Base-by-base conservation (phyloP, 2,113 vertebrate species). In the Otus sunia region DNA sequence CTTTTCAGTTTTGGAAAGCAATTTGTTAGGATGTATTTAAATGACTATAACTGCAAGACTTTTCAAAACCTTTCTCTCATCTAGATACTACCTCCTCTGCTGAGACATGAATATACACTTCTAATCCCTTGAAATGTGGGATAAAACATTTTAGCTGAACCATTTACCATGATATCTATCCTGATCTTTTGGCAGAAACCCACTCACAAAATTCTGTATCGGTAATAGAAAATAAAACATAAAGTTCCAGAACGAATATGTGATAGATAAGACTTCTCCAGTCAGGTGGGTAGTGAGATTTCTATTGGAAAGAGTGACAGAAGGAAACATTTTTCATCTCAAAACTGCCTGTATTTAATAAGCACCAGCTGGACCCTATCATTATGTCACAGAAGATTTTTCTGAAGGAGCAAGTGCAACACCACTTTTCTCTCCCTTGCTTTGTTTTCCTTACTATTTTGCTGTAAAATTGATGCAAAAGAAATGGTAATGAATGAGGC, bases 391-490 rank as follows among this genome's bases (percentile, higher is more conserved):
- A 32, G 39, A 7, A 53, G 50, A 53, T 79, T 92, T 74, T 95
- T 75, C 27, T 45, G 86, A 76, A 43, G 71, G 29, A 86, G 39
- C 91, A 34, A 94, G 71, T 22, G 43, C n/a, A 59, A 80, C 39
- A 2, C 39, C 34, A 39, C 32, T 94, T 88, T 82, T 41, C 76
- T 14, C 76, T 78, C 21, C 30, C 41, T 56, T 17, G 27, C 58
- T 86, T 89, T 92, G 67, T 82, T 94, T 95, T 58, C 71, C 72
- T 88, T 49, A 72, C 62, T 36, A 6, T 58, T 94, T 76, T 85
- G 80, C 80, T 85, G 86, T 80, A 88, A 49, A 95, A 79, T 15
- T 76, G 71, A 86, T 92, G 88, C 83, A 76, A 89, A 89, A 93
- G 92, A 75, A 92, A 79, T 15, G 64, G 77, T 77, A 81, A n/a